phyloP scores from a whole-genome alignment of 2,888 invertebrate genomes.

The Latrodectus elegans region DNA sequence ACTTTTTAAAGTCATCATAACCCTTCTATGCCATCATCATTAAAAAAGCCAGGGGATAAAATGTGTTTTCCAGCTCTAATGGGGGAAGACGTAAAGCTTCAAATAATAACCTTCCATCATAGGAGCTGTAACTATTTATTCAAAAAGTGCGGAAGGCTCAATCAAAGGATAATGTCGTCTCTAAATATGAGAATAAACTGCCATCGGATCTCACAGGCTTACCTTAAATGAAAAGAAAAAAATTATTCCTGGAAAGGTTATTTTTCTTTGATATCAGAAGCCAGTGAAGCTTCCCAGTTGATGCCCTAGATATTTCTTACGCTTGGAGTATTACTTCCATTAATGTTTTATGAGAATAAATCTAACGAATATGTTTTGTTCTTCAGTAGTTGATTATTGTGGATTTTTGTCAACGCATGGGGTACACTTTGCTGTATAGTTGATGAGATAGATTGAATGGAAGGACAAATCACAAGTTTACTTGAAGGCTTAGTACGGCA shows the following conservation, averaged over 20 bases:
- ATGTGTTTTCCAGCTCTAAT: background rate
- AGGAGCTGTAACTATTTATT: slow-evolving; percentile 43
- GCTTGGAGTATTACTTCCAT: slow-evolving; percentile 43
- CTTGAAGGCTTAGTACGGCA: too few relatives aligned
- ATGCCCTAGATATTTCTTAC: slow-evolving; percentile 37
- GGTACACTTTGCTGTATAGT: too few relatives aligned
- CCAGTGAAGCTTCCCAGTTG: slow-evolving; percentile 2
- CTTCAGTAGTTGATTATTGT: too few relatives aligned
- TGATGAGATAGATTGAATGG: too few relatives aligned
- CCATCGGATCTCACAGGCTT: slow-evolving; percentile 31
- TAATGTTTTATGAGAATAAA: slow-evolving; percentile 49
- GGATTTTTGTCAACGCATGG: too few relatives aligned
- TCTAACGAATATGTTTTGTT: slow-evolving; percentile 24
- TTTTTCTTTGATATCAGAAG: slow-evolving; percentile 39
- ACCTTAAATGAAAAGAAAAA: slow-evolving; percentile 33
- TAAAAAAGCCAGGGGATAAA: slow-evolving; percentile 32
- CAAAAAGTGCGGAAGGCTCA: slow-evolving; percentile 39
- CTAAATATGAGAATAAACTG: slow-evolving; percentile 52
- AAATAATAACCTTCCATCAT: slow-evolving; percentile 30
- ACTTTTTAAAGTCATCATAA: slow-evolving; percentile 24
- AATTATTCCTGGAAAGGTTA: background rate
- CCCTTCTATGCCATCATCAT: slow-evolving; percentile 39
- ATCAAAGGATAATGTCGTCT: slow-evolving; percentile 45
- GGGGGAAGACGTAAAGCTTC: slow-evolving; percentile 14
- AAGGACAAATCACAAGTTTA: too few relatives aligned